Percentiles rank a stretch among this genome's conserved stretches.
Conservation (phyloP, 2,888 invertebrate genomes). For the Andrena hattorfiana region DNA sequence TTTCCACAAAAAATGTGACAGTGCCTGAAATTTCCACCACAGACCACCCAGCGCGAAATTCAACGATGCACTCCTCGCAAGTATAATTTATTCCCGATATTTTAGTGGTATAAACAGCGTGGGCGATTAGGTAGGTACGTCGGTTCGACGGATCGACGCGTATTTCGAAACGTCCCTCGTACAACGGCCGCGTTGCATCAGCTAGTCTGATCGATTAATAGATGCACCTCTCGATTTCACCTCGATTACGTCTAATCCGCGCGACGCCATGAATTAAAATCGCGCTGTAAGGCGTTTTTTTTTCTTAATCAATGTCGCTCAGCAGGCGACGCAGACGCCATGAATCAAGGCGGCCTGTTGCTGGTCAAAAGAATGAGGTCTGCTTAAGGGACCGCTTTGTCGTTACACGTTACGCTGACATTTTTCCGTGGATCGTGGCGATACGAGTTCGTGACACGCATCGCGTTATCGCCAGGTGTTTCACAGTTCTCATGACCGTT, state of each 20-base stretch:
- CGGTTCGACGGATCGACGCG: background rate
- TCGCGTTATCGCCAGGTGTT: background rate
- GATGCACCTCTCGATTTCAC: conserved; percentile 44
- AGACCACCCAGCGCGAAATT: background rate
- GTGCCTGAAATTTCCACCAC: background rate
- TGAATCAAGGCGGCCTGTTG: background rate
- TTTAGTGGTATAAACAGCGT: background rate
- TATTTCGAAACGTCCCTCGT: background rate
- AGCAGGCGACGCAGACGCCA: background rate
- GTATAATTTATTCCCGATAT: conserved; percentile 8
- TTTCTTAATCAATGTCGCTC: background rate
- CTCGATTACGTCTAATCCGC: background rate
- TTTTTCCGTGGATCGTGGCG: background rate
- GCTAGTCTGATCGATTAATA: conserved; percentile 10
- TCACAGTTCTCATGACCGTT: conserved; percentile 3
- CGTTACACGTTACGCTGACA: background rate
- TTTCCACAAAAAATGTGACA: background rate
- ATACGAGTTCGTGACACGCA: conserved; percentile 3
- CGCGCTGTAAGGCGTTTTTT: background rate
- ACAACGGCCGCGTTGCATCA: background rate
- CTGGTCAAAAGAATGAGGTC: background rate
- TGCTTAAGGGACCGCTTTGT: background rate
- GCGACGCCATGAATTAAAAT: background rate
- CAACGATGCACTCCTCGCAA: background rate
- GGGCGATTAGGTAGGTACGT: background rate